Evolutionary conservation across 2,797 vertebrate species (phyloP), one percentile per base, ranked within the genome.

Genomic region (Peromyscus aztecus): DNA sequence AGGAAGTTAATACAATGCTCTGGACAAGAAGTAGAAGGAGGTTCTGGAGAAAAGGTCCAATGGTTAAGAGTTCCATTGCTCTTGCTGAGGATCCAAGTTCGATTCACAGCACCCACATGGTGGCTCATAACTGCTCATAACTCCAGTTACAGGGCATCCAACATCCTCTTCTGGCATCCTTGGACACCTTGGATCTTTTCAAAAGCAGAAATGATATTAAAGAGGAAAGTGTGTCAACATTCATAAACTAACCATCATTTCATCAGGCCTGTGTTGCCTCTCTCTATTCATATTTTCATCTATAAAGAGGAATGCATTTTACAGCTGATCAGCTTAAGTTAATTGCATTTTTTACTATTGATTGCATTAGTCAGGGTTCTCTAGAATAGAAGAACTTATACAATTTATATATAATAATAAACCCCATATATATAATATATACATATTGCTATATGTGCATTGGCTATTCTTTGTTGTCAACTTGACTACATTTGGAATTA

Each of bases 261-360:
- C 4, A 43, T 88, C n/a, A 78, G 34, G 55, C 63, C 29, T 67
- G 1, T 69, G 31, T 6, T 88, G 17, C 1, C 3, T 4, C 3
- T 2, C 29, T 46, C 69, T 34, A 65, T 84, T n/a, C 11, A 43
- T 63, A n/a, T 49, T 92, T 76, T 94, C 37, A 89, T 67, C 24
- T 55, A 14, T 73, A 17, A 90, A 92, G 65, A 65, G 69, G 9
- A 52, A 65, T 37, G 6, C 27, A 90, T 52, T 69, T 88, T 90
- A 77, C 1, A 95, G 40, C 17, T 90, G 71, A 8, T 89, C 88
- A 93, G 23, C 89, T 94, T 90, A 90, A 88, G n/a, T 82, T 31
- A 92, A 96, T 75, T 80, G 55, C 37, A 14, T n/a, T 76, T 73
- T 94, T 96, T 91, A 43, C 31, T 93, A n/a, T 31, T 93, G n/a